Evolutionary conservation across 1,140 invertebrate genomes (phyloP).

Genomic region (Ceratosolen fusciceps): DNA sequence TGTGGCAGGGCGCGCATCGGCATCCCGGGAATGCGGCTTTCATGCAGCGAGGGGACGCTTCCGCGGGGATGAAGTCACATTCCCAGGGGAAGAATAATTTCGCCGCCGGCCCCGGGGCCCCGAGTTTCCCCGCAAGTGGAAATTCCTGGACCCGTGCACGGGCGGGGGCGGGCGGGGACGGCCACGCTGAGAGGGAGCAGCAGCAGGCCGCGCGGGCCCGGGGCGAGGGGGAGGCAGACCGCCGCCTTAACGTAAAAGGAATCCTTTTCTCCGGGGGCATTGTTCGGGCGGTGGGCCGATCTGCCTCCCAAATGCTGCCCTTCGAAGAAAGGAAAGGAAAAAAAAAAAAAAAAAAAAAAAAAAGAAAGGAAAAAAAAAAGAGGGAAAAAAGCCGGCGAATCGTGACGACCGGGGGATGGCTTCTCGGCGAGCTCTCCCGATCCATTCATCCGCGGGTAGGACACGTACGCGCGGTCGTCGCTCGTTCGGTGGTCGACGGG

Average conservation of each 20-base stretch:
- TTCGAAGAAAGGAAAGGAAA: constrained; percentile 9
- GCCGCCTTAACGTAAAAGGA: not conserved
- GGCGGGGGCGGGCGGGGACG: not conserved
- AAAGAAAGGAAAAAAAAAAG: too few relatives aligned
- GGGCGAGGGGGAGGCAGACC: not conserved
- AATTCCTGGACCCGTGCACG: not conserved
- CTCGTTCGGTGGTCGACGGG: not conserved
- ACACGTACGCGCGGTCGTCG: not conserved
- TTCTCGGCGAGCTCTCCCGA: not conserved
- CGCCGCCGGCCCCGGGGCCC: too few relatives aligned
- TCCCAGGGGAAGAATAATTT: constrained; percentile 12
- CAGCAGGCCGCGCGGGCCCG: not conserved
- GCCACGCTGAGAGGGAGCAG: not conserved
- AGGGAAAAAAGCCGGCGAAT: not conserved
- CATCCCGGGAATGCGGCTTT: not conserved
- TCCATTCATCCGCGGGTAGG: not conserved
- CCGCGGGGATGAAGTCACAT: constrained; percentile 2
- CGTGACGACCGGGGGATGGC: not conserved
- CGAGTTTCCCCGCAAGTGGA: not conserved
- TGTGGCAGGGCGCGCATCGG: not conserved
- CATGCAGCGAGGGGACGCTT: not conserved
- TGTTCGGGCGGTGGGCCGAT: not conserved
- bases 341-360: too few relatives aligned
- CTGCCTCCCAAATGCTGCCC: not conserved
- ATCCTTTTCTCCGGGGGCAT: not conserved